phyloP scores from a whole-genome alignment of 2,797 vertebrate species.

The Spondyliosoma cantharus region DNA sequence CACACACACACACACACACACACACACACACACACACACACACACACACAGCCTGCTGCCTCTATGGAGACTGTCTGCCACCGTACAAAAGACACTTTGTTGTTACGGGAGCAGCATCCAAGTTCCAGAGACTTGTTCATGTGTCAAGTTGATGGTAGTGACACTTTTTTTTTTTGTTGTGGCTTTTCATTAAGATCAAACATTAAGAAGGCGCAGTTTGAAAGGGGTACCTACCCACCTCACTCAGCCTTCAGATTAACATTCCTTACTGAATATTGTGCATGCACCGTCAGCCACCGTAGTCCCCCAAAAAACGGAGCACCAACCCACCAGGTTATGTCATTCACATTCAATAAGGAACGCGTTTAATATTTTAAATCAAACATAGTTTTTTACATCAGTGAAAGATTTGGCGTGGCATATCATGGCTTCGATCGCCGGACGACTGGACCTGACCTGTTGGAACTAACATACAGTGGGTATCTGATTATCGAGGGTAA shows the following conservation, averaged over 20 bases:
- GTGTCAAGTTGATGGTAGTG: slow-evolving; percentile 48
- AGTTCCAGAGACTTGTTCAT: slow-evolving; percentile 68
- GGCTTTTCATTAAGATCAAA: slow-evolving; percentile 39
- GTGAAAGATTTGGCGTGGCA: not conserved
- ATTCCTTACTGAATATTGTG: not conserved
- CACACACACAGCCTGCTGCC: slow-evolving; percentile 53
- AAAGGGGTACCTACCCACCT: slow-evolving; percentile 15
- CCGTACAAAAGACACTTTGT: slow-evolving; percentile 82
- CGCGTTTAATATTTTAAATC: slow-evolving; percentile 1
- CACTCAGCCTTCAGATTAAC: not conserved
- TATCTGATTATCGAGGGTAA: slow-evolving; percentile 15
- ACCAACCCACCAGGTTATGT: not conserved
- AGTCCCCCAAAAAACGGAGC: not conserved
- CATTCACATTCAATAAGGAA: slow-evolving; percentile 12
- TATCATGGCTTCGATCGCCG: not conserved
- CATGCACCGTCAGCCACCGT: not conserved
- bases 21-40: slow-evolving; percentile 65
- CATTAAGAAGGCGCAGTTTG: slow-evolving; percentile 24
- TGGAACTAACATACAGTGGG: no score
- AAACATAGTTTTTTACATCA: not conserved
- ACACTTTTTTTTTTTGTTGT: slow-evolving; percentile 40
- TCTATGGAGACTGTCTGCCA: slow-evolving; percentile 72
- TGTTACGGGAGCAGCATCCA: slow-evolving; percentile 55
- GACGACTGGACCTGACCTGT: no score
- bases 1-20: slow-evolving; percentile 45